Evolutionary conservation across 1,140 invertebrate species (phyloP).

Genomic region (Plutomurus gul): DNA sequence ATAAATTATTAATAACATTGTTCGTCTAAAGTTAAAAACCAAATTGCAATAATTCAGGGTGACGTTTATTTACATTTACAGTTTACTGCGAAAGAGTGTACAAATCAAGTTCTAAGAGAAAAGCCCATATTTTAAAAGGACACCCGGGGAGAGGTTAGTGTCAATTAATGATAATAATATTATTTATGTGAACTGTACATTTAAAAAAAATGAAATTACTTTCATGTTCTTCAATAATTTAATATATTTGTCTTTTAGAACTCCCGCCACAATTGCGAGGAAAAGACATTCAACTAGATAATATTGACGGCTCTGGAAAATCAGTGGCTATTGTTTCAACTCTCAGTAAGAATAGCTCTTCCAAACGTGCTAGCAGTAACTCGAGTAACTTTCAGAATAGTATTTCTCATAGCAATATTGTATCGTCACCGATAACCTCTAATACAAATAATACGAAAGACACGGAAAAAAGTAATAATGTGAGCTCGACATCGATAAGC

Average conservation of each 20-base stretch:
- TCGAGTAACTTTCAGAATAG: neutral
- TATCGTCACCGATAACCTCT: neutral
- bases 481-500: constrained; percentile 58
- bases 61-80: too few species aligned
- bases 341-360: neutral
- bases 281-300: constrained; percentile 54
- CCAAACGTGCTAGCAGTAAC: neutral
- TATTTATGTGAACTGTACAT: too few species aligned
- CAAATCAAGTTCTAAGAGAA: constrained; percentile 82
- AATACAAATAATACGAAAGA: constrained; percentile 10
- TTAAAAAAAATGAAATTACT: too few species aligned
- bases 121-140: constrained; percentile 82
- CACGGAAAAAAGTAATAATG: constrained; percentile 13
- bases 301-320: neutral
- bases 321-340: neutral
- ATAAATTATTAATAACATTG: too few species aligned
- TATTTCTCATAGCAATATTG: neutral
- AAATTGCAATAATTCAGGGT: too few species aligned
- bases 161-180: too few species aligned
- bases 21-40: too few species aligned
- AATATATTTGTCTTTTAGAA: too few species aligned
- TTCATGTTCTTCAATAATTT: too few species aligned
- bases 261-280: constrained; percentile 64
- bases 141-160: constrained; percentile 80
- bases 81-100: constrained; percentile 82